These are phyloP conservation scores for Stomorhina lunata DNA, from an alignment of 2,888 invertebrate genomes.

Conservation along the genomic window DNA sequence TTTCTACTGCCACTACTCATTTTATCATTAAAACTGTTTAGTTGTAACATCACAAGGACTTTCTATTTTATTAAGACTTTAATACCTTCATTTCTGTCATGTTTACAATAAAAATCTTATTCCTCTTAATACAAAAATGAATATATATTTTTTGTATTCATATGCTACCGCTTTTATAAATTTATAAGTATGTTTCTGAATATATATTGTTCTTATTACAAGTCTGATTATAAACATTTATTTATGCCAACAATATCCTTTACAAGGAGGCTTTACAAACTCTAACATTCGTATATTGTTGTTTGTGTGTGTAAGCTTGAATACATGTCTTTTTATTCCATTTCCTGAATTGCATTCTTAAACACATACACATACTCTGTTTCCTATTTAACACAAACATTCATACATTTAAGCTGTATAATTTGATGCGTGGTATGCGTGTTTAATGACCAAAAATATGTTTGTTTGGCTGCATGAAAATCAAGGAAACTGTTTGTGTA, in stretches of 20 bases:
- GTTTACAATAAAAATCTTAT: background rate
- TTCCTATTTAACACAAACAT: background rate
- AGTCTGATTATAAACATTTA: constrained; percentile 58
- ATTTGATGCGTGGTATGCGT: constrained; percentile 71
- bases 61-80: constrained; percentile 46
- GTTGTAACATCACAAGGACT: constrained; percentile 41
- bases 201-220: constrained; percentile 34
- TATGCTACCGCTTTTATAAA: background rate
- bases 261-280: background rate
- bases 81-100: constrained; percentile 51
- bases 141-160: constrained; percentile 13
- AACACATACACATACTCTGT: background rate
- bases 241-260: constrained; percentile 43
- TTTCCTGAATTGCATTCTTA: constrained; percentile 23
- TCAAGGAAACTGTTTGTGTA: background rate
- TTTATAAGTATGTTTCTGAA: constrained; percentile 17
- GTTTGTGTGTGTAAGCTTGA: background rate
- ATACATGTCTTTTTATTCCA: background rate
- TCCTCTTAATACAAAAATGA: background rate
- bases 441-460: constrained; percentile 76
- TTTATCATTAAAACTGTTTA: background rate
- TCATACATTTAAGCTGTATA: constrained; percentile 42
- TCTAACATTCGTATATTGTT: background rate
- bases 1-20: too few relatives aligned
- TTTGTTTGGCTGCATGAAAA: constrained; percentile 52